A percentile compares a stretch with the other conserved stretches of the same genome.
phyloP scores from a whole-genome alignment of 2,113 vertebrate genomes.

The Gymnocephalus cernua region DNA sequence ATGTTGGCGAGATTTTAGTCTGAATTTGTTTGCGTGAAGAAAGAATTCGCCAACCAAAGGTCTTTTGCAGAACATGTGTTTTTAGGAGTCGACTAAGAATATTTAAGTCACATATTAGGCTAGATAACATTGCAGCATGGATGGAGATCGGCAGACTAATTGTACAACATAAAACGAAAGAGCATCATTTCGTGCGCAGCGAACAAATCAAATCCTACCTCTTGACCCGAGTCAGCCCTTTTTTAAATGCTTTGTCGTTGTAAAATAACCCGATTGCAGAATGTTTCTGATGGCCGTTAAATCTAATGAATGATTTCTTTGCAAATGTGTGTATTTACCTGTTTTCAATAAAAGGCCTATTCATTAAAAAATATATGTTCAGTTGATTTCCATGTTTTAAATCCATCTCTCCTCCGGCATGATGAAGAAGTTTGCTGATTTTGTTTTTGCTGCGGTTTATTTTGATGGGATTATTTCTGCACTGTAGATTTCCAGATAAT shows the following conservation, averaged over 20 bases:
- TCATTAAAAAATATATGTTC: slow-evolving; percentile 18
- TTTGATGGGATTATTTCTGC: slow-evolving; percentile 23
- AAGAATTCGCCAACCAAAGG: slow-evolving; percentile 5
- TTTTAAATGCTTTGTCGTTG: slow-evolving; percentile 4
- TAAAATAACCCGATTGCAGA: slow-evolving; percentile 20
- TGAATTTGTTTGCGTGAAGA: neutral
- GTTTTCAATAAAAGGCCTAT: slow-evolving; percentile 47
- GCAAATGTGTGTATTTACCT: slow-evolving; percentile 37
- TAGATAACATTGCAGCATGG: neutral
- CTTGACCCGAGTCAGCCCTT: slow-evolving; percentile 24
- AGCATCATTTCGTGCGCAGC: neutral
- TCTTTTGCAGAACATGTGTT: neutral
- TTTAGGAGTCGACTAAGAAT: neutral
- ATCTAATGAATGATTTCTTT: neutral
- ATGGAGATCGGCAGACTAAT: neutral
- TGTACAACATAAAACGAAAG: neutral
- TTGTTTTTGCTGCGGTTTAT: neutral
- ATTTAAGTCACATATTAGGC: neutral
- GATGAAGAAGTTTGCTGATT: neutral
- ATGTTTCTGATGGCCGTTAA: neutral
- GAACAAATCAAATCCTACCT: slow-evolving; percentile 54
- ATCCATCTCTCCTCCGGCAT: neutral
- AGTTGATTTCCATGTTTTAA: neutral
- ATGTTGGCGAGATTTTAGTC: neutral
- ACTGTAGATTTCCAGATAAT: slow-evolving; percentile 28